Conservation (phyloP, 2,888 invertebrate species). For the Tribolium freemani region DNA sequence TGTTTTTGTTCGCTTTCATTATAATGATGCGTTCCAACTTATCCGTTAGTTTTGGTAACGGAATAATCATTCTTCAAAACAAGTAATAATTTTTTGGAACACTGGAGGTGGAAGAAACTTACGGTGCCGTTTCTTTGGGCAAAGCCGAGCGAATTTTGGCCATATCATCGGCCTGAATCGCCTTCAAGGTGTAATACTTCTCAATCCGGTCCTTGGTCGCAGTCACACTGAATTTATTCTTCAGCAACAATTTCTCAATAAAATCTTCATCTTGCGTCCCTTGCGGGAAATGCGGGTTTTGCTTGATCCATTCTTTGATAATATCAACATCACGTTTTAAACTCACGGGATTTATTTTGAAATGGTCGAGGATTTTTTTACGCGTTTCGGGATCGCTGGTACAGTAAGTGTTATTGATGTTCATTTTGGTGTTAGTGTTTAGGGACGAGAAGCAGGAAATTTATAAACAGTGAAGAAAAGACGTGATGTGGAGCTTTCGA, state of each 20-base stretch:
- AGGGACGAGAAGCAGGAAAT: background rate
- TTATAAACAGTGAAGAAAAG: background rate
- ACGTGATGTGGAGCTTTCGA: background rate
- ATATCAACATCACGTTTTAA: slow-evolving; percentile 50
- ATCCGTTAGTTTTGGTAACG: background rate
- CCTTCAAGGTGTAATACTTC: slow-evolving; percentile 30
- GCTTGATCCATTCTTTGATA: slow-evolving; percentile 54
- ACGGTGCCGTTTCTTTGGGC: background rate
- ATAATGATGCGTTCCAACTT: slow-evolving; percentile 5
- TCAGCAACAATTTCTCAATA: slow-evolving; percentile 24
- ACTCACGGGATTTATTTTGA: slow-evolving; percentile 43
- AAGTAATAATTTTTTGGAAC: background rate
- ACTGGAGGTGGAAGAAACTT: background rate
- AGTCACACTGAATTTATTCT: slow-evolving; percentile 39
- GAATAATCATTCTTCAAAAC: background rate
- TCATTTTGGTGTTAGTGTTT: background rate
- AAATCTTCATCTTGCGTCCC: slow-evolving; percentile 11
- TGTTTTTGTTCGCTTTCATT: background rate
- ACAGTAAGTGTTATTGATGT: background rate
- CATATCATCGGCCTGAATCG: background rate
- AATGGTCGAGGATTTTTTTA: slow-evolving; percentile 11
- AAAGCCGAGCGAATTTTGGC: background rate
- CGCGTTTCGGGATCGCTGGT: background rate
- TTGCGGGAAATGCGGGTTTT: slow-evolving; percentile 55
- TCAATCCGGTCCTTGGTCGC: slow-evolving; percentile 33